Evolutionary conservation across 2,113 vertebrate genomes (phyloP), one percentile per base, ranked within the genome.

Genomic region (Urocitellus parryii): DNA sequence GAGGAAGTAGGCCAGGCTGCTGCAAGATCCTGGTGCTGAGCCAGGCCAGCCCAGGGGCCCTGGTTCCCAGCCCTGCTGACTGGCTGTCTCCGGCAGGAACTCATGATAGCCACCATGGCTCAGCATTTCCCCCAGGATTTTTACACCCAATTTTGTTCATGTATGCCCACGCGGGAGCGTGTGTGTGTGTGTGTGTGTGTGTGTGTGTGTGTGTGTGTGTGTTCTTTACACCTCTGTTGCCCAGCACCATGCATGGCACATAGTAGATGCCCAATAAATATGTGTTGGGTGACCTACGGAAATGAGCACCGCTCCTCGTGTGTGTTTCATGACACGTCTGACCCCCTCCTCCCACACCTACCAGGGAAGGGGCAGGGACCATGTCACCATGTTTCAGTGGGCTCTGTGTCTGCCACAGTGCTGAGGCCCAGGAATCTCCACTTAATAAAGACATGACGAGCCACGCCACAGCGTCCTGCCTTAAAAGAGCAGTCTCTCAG

Each of bases 381-480:
- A 34, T 0, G 3, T 13, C 39, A 27, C 7, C 0, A 25, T 1
- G 20, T 68, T 68, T 18, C 79, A 24, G 2, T 14, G 25, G 5
- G 80, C n/a, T 42, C 80, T n/a, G 14, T 1, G 65, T 17, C 14
- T 4, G n/a, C 37, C n/a, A 24, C 22, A 10, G 85, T 39, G 72
- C 83, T 20, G 92, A 90, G 72, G 20, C n/a, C 67, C 39, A 27
- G 39, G 17, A 39, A 6, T 48, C 70, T 42, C 10, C 0, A 12
- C 29, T 63, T 53, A 90, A 2, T 70, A 37, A 37, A 92, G 77
- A 88, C 37, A 58, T 8, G 5, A 22, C 56, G 56, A 56, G 34
- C n/a, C 73, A 65, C 39, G 7, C 9, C 13, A 1, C 39, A n/a
- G 51, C 58, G 11, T 5, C 84, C 45, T 0, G 3, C 34, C n/a